phyloP scores from a whole-genome alignment of 2,888 invertebrate genomes.

The Meloe dianella region DNA sequence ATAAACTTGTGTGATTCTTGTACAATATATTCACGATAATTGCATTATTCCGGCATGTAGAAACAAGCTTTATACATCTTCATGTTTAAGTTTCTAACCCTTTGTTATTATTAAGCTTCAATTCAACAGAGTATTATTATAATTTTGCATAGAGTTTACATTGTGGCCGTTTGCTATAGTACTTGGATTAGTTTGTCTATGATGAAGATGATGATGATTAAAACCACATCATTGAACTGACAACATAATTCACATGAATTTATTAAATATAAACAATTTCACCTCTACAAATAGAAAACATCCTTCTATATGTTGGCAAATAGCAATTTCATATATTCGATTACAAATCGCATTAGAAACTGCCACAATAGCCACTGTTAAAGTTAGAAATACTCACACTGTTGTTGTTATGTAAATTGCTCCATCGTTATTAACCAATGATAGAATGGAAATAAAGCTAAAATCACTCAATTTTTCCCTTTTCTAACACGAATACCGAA shows the following conservation, averaged over 20 bases:
- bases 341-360: too few relatives aligned
- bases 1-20: too few relatives aligned
- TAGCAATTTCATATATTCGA: too few relatives aligned
- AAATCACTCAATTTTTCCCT: neutral
- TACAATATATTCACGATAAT: too few relatives aligned
- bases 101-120: neutral
- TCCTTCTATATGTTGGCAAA: too few relatives aligned
- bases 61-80: too few relatives aligned
- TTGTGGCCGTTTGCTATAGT: neutral
- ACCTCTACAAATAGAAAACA: neutral
- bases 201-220: neutral
- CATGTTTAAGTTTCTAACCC: too few relatives aligned
- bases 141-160: neutral
- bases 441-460: neutral
- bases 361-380: too few relatives aligned
- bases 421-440: neutral
- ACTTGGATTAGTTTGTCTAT: neutral
- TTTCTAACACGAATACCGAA: neutral
- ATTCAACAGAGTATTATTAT: neutral
- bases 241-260: neutral
- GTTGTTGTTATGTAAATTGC: neutral
- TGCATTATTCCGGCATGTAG: too few relatives aligned
- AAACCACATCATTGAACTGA: neutral
- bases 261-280: neutral
- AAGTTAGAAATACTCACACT: too few relatives aligned